Conservation (phyloP, 2,113 vertebrate species). For the Trichomycterus rosablanca region DNA sequence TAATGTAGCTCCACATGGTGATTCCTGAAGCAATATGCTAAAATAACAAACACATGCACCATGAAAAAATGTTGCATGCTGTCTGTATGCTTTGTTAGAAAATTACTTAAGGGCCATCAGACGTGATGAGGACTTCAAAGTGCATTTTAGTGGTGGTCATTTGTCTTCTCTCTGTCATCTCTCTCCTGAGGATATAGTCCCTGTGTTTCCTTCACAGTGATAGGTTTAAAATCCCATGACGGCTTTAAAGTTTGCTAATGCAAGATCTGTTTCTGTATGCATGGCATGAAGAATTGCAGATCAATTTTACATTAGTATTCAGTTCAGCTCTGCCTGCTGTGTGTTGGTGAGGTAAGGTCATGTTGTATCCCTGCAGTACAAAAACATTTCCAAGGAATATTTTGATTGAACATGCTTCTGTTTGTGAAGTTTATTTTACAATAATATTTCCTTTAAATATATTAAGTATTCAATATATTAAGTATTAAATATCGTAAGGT, state of each 20-base stretch:
- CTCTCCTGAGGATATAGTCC: background rate
- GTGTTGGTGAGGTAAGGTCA: constrained; percentile 10
- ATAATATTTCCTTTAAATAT: too few relatives aligned
- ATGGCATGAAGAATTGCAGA: constrained; percentile 44
- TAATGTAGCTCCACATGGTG: too few relatives aligned
- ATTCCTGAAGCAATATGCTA: too few relatives aligned
- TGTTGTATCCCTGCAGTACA: background rate
- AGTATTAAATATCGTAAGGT: too few relatives aligned
- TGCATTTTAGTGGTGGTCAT: background rate
- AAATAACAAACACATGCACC: too few relatives aligned
- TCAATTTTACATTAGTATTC: constrained; percentile 43
- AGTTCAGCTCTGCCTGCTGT: constrained; percentile 15
- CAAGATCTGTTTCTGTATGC: constrained; percentile 37
- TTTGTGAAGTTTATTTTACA: background rate
- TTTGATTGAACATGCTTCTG: background rate
- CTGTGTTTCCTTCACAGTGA: background rate
- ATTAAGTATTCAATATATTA: too few relatives aligned
- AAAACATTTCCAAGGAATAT: background rate
- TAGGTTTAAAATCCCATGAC: constrained; percentile 9
- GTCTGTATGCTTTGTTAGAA: background rate
- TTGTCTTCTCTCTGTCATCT: constrained; percentile 19
- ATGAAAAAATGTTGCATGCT: too few relatives aligned
- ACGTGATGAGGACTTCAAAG: constrained; percentile 18
- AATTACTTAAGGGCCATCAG: background rate
- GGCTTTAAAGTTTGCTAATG: constrained; percentile 21